Evolutionary conservation across 2,797 vertebrate genomes (phyloP).

Genomic region (Gallinago solitaria): DNA sequence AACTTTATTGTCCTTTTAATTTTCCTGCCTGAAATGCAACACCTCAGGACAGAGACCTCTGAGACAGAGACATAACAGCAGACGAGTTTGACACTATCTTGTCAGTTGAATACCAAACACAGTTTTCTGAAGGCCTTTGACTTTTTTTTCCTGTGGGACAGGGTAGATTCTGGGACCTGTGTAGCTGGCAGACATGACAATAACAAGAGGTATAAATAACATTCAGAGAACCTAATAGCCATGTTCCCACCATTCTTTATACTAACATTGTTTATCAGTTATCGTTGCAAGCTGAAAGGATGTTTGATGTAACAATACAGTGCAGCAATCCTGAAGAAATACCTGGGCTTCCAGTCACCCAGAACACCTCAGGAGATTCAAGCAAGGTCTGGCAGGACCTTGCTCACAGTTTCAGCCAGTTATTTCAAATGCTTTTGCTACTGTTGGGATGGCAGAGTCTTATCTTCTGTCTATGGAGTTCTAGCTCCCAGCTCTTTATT

Average conservation of each 20-base stretch:
- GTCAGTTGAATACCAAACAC: neutral
- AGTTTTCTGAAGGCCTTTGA: neutral
- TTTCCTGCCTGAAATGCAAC: neutral
- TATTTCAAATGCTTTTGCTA: neutral
- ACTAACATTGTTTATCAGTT: neutral
- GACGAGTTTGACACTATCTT: neutral
- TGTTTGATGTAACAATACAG: neutral
- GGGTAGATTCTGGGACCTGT: neutral
- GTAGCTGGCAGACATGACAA: neutral
- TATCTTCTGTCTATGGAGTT: neutral
- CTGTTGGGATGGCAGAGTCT: neutral
- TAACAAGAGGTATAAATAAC: neutral
- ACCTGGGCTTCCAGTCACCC: neutral
- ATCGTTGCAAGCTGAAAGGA: neutral
- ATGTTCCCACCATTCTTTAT: neutral
- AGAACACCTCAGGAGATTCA: neutral
- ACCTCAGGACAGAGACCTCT: neutral
- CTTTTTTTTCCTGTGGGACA: neutral
- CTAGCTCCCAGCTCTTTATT: neutral
- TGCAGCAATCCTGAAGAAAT: neutral
- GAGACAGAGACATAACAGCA: neutral
- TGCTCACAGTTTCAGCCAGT: neutral
- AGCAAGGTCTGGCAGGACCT: neutral
- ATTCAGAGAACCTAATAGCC: neutral
- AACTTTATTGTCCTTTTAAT: neutral